Evolutionary conservation across 1,140 invertebrate genomes (phyloP), one percentile per base, ranked within the genome.

Genomic region (Nephila pilipes): DNA sequence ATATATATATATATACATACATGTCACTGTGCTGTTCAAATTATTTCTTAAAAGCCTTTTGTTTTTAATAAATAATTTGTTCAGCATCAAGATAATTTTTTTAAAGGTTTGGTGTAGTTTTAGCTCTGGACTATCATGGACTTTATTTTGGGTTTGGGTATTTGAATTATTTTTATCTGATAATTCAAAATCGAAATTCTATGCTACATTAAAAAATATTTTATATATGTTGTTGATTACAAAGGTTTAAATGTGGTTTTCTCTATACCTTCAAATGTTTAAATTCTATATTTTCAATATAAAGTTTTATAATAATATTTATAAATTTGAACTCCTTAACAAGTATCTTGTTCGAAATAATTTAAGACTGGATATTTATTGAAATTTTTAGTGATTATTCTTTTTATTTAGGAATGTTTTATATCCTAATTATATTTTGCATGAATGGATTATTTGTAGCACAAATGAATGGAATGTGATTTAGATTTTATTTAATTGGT

Each of bases 261-360:
- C n/a, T 54, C 80, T 36, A 46, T 29, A 75, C 32, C 14, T 81
- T 54, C n/a, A 54, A 46, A 81, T 81, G 25, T 81, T 81, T 46
- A 81, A 81, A 54, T 25, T 54, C 25, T 75, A 75, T 75, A 32
- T 75, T 75, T 32, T 75, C 69, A 75, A 36, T 16, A 75, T 75
- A 75, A 25, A 65, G n/a, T 54, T 60, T 32, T 69, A 65, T 88
- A 60, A 16, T 46, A 63, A 36, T 69, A 32, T 69, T 32, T 88
- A 65, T 88, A 88, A 36, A 60, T 69, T 16, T 65, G 85, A 88
- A 88, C 85, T 88, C 85, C 85, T 88, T 88, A 88, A 88, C 60
- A 32, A 75, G 29, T 75, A 75, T 75, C 69, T 36, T 20, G 18
- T 88, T 65, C 58, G 14, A 22, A 65, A 32, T 58, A 85, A 60